phyloP scores from a whole-genome alignment of 2,113 vertebrate genomes.

The Nipponia nippon region DNA sequence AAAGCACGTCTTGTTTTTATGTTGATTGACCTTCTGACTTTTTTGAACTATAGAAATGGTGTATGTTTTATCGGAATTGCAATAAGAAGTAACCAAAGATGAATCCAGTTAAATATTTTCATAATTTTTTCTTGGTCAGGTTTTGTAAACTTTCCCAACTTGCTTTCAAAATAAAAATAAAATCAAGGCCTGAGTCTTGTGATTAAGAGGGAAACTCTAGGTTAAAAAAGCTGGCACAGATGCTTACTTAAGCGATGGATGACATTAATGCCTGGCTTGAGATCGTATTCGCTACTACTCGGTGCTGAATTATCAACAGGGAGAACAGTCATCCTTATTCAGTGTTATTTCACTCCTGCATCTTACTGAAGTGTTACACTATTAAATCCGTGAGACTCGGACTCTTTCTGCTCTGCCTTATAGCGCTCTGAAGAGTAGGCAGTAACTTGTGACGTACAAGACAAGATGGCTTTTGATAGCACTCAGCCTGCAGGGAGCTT shows the following conservation, averaged over 20 bases:
- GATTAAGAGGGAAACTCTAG: not conserved
- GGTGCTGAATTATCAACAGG: not conserved
- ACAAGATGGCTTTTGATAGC: not conserved
- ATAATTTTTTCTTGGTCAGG: constrained; percentile 75
- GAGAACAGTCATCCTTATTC: not conserved
- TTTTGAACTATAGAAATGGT: constrained; percentile 56
- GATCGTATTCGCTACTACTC: not conserved
- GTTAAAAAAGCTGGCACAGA: not conserved
- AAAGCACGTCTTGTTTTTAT: constrained; percentile 65
- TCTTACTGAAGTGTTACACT: not conserved
- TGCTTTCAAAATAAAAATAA: constrained; percentile 79
- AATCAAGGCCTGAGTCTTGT: constrained; percentile 62
- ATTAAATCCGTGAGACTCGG: not conserved
- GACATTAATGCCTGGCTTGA: not conserved
- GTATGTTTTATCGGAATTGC: constrained; percentile 69
- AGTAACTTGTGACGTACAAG: not conserved
- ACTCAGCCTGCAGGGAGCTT: not conserved
- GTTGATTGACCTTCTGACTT: constrained; percentile 68
- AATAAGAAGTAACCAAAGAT: constrained; percentile 86
- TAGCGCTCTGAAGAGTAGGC: rapidly evolving
- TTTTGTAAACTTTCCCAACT: constrained; percentile 76
- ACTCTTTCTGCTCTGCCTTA: not conserved
- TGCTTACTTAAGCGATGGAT: not conserved
- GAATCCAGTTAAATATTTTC: constrained; percentile 77
- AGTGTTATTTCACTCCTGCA: not conserved